Evolutionary conservation across 2,113 vertebrate genomes (phyloP).

Genomic region (Podarcis muralis): DNA sequence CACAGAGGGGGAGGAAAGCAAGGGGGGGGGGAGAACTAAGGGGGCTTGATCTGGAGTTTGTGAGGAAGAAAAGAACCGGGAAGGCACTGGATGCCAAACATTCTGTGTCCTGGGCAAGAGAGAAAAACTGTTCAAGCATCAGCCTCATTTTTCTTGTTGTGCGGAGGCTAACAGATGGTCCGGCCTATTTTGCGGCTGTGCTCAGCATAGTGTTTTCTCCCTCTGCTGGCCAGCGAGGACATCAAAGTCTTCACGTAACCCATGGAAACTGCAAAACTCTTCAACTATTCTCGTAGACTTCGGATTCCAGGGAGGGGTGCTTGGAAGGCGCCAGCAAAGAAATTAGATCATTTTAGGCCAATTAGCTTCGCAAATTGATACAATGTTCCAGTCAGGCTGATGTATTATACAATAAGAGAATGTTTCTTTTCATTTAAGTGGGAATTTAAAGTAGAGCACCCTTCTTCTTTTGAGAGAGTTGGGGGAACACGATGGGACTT

Average conservation of each 20-base stretch:
- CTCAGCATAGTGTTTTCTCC: constrained; percentile 71
- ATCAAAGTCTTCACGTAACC: constrained; percentile 31
- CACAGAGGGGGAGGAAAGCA: constrained; percentile 8
- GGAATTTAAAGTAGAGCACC: background rate
- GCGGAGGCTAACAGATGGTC: constrained; percentile 37
- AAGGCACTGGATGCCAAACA: constrained; percentile 24
- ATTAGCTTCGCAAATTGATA: constrained; percentile 54
- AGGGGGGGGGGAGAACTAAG: constrained; percentile 4
- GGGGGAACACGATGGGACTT: accelerated
- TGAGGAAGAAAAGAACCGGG: background rate
- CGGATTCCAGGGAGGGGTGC: constrained; percentile 29
- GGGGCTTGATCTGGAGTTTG: background rate
- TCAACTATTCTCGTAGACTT: constrained; percentile 31
- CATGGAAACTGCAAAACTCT: constrained; percentile 48
- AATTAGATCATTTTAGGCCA: constrained; percentile 47
- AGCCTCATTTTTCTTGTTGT: constrained; percentile 57
- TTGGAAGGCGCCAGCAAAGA: constrained; percentile 5
- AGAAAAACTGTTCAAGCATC: constrained; percentile 51
- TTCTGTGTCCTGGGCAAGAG: constrained; percentile 64
- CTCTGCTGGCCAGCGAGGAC: constrained; percentile 73
- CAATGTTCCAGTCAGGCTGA: constrained; percentile 28
- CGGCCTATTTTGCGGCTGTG: constrained; percentile 32
- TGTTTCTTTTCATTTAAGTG: constrained; percentile 25
- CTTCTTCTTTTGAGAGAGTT: constrained; percentile 6
- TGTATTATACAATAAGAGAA: constrained; percentile 29